These are phyloP conservation scores for Halcyon badia DNA, from an alignment of 2,797 vertebrate species.

Conservation along the genomic window DNA sequence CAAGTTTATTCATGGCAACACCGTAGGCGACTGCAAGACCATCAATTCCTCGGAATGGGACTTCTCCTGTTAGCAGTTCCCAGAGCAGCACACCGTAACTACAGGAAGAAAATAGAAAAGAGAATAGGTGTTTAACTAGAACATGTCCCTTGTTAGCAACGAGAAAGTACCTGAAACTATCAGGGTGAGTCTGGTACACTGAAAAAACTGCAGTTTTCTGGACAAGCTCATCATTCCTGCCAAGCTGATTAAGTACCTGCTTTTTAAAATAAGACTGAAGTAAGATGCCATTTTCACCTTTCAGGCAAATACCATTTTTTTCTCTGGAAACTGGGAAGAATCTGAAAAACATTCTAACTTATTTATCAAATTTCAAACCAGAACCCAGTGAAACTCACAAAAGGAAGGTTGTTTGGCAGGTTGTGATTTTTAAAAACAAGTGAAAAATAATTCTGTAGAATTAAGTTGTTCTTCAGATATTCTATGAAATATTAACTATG, in stretches of 20 bases:
- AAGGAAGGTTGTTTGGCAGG: neutral
- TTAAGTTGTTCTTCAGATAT: neutral
- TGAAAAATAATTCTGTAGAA: neutral
- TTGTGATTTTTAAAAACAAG: neutral
- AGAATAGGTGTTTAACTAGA: neutral
- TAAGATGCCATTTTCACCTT: neutral
- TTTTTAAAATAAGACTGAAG: neutral
- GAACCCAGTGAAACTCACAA: neutral
- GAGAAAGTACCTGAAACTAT: neutral
- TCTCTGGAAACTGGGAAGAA: neutral
- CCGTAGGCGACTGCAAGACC: slow-evolving; percentile 95
- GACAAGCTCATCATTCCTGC: neutral
- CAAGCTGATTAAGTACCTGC: neutral
- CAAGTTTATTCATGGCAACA: slow-evolving; percentile 98
- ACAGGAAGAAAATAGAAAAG: neutral
- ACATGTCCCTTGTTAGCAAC: neutral
- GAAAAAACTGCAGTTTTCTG: neutral
- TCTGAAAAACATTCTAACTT: neutral
- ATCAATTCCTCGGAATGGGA: slow-evolving; percentile 96
- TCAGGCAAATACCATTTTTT: neutral
- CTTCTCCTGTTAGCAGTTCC: slow-evolving; percentile 96
- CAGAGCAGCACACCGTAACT: slow-evolving; percentile 96
- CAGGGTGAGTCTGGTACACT: neutral
- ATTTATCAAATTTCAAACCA: neutral
- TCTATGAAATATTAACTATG: neutral